phyloP scores from a whole-genome alignment of 2,888 invertebrate genomes.

The Thereva unica region DNA sequence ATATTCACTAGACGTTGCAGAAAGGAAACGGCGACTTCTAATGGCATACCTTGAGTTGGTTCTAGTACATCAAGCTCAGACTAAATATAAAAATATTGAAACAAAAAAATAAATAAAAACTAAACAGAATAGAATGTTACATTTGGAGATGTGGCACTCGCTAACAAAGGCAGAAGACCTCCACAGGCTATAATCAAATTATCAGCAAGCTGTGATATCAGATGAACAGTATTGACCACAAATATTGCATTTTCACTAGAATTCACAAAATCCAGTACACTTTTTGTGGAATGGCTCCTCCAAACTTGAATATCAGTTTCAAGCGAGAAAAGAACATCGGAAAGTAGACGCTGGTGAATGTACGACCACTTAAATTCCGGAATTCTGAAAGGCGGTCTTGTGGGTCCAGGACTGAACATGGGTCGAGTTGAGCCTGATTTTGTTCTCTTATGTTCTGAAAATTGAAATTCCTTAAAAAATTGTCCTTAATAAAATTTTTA shows the following conservation, averaged over 20 bases:
- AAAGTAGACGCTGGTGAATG: conserved; percentile 93
- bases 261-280: conserved; percentile 97
- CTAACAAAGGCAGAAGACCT: conserved; percentile 91
- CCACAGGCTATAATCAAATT: conserved; percentile 99
- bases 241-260: conserved; percentile 98
- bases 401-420: conserved; percentile 92
- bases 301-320: conserved; percentile 96
- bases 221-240: conserved; percentile 98
- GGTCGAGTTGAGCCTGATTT: conserved; percentile 74
- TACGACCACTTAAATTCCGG: conserved; percentile 99
- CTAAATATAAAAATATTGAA: conserved; percentile 59
- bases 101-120: conserved; percentile 1
- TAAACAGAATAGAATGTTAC: conserved; percentile 64
- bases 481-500: conserved; percentile 27
- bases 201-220: conserved; percentile 98
- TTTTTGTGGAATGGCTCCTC: conserved; percentile 93
- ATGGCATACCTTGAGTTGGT: conserved; percentile 97
- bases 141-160: conserved; percentile 98
- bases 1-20: conserved; percentile 97
- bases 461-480: too few relatives aligned
- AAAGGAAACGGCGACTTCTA: conserved; percentile 97
- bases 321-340: conserved; percentile 93
- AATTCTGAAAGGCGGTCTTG: conserved; percentile 94
- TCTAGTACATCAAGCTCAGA: conserved; percentile 98
- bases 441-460: conserved; percentile 55